Conservation (phyloP, 1,140 invertebrate species). For the Ooceraea biroi region DNA sequence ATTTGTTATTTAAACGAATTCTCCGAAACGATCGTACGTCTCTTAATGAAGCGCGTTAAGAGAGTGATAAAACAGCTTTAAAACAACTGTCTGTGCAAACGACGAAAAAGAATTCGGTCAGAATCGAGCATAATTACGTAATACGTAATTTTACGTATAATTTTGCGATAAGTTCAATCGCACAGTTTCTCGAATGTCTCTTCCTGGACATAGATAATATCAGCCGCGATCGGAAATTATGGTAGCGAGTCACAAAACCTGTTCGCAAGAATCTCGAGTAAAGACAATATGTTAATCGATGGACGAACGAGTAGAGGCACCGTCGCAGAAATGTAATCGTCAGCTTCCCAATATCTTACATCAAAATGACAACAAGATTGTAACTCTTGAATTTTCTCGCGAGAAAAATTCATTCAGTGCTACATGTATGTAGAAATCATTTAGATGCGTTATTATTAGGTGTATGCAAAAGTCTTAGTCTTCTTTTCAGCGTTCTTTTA, state of each 20-base stretch:
- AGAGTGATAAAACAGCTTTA: neutral
- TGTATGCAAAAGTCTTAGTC: too few relatives aligned
- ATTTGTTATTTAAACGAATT: slow-evolving; percentile 52
- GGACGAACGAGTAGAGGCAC: neutral
- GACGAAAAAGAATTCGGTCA: neutral
- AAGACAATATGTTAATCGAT: slow-evolving; percentile 30
- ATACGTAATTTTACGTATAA: neutral
- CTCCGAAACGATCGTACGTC: slow-evolving; percentile 23
- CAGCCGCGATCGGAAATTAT: slow-evolving; percentile 8
- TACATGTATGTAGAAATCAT: too few relatives aligned
- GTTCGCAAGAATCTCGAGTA: slow-evolving; percentile 2
- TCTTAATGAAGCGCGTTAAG: slow-evolving; percentile 2
- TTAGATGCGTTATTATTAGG: too few relatives aligned
- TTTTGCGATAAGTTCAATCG: neutral
- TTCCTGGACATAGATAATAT: neutral
- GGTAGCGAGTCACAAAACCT: slow-evolving; percentile 9
- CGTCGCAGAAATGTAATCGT: neutral
- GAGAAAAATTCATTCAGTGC: too few relatives aligned
- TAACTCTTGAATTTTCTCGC: too few relatives aligned
- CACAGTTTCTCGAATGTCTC: neutral
- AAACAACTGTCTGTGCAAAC: neutral
- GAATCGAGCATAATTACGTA: neutral
- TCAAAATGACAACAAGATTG: too few relatives aligned
- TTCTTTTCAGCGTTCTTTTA: too few relatives aligned
- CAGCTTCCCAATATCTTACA: neutral